Base-by-base conservation (phyloP, 2,888 invertebrate species). In the Drosophila diplacantha region DNA sequence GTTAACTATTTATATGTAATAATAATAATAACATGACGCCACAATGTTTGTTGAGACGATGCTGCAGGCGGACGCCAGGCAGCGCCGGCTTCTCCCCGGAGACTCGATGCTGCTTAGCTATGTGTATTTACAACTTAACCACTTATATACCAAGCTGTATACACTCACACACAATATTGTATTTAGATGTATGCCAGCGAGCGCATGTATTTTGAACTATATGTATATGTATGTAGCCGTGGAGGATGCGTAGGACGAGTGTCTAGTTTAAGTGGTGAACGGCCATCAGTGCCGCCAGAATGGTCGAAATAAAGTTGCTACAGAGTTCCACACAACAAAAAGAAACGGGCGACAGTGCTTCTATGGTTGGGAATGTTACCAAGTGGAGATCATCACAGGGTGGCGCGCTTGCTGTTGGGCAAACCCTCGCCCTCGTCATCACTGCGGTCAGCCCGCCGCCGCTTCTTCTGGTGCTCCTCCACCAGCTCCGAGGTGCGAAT, bases 401-500 rank as follows among this genome's bases (percentile, higher is more conserved):
- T 80, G 38, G 71, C 67, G 1, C 84, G 81, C 61, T 87, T 67
- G 12, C 51, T 66, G 58, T 18, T 71, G 55, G 47, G 85, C 62
- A 20, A 74, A 69, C 29, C 65, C 8, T 67, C 81, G 20, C 67
- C 69, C 7, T 84, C 85, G 5, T 85, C 84, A 24, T 85, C 85
- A 37, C 79, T 84, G 4, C 75, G 49, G 3, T 80, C 72, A 3
- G 75, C 78, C 3, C 88, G 83, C 60, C 86, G 87, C 0, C 88
- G 82, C 54, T 88, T 88, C 66, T 87, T 88, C 14, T 82, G 73
- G 59, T 87, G 87, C 63, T 88, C 88, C 37, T 85, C 83, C 0
- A 88, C 89, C 62, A 88, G 71, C 53, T 85, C 82, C 3, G 88
- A 88, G 14, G 83, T 77, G 34, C 74, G 72, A 7, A 88, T 85